Conservation (phyloP, 2,888 invertebrate genomes). For the Pachydiplax longipennis region DNA sequence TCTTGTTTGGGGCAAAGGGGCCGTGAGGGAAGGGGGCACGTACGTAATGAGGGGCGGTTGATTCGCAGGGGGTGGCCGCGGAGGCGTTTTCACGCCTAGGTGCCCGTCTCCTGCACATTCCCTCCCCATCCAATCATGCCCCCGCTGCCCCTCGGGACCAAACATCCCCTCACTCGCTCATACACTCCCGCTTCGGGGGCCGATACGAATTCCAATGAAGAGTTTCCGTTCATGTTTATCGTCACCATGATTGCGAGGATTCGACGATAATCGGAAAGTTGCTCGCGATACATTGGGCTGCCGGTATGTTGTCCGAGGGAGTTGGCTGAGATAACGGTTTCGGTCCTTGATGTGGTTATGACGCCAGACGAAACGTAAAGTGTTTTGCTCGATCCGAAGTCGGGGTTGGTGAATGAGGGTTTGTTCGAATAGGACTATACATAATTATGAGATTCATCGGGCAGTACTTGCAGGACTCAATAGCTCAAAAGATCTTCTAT, state of each 20-base stretch:
- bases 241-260: background rate
- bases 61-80: background rate
- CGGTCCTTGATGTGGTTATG: no score
- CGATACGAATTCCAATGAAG: background rate
- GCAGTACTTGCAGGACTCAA: no score
- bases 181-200: background rate
- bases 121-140: background rate
- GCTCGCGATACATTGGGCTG: background rate
- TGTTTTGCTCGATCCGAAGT: no score
- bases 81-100: conserved; percentile 35
- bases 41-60: background rate
- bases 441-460: no score
- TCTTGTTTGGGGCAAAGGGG: background rate
- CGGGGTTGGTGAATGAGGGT: no score
- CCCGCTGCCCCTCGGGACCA: background rate
- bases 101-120: background rate
- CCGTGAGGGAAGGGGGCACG: background rate
- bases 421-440: no score
- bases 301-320: background rate
- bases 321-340: background rate
- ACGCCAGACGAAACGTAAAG: no score
- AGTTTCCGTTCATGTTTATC: background rate
- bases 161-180: background rate
- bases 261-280: background rate
- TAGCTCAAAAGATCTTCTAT: no score